Evolutionary conservation across 2,888 invertebrate species (phyloP), one percentile per base, ranked within the genome.

Genomic region (Marasmarcha lunaedactyla): DNA sequence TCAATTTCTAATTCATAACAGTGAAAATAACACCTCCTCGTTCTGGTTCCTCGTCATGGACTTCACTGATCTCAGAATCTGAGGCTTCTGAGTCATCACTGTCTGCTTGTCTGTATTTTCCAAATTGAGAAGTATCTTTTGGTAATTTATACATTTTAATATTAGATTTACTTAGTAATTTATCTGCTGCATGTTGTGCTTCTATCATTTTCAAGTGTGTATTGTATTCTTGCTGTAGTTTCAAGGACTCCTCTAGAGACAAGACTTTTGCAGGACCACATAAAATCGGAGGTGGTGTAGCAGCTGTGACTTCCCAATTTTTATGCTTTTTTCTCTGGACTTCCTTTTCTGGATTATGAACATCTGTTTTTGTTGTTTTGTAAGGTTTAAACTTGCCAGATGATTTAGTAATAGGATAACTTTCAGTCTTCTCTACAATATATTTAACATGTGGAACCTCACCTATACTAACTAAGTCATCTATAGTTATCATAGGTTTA

Each of bases 241-340:
- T 69, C 2, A 89, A 58, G 1, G 88, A 88, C 50, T 88, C 87
- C 41, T 84, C 79, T 39, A 89, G 57, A 36, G 67, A 69, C 39
- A 89, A 58, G 10, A 73, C 45, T 63, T 87, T 85, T 1, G 71
- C 76, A 26, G 86, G 73, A 38, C 85, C 85, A 51, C 87, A 84
- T 33, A 87, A 53, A 33, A 76, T 84, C 1, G 79, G 76, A 1
- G 88, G 88, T 30, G 88, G 88, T 5, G 88, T 88, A 4, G 88
- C 88, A 10, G 88, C 86, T 1, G 88, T 88, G 3, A 86, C 73
- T 63, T 88, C 88, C 87, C 88, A 88, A 50, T 85, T 50, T 55
- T 83, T 84, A 47, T 77, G 65, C 48, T 77, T 85, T 42, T 81
- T 84, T 20, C 85, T 66, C 1, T 55, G 42, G 37, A 76, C 72